A percentile compares a stretch with the other conserved stretches of the same genome.
Evolutionary conservation across 2,888 invertebrate species (phyloP).

Genomic region (Lasioglossum calceatum): DNA sequence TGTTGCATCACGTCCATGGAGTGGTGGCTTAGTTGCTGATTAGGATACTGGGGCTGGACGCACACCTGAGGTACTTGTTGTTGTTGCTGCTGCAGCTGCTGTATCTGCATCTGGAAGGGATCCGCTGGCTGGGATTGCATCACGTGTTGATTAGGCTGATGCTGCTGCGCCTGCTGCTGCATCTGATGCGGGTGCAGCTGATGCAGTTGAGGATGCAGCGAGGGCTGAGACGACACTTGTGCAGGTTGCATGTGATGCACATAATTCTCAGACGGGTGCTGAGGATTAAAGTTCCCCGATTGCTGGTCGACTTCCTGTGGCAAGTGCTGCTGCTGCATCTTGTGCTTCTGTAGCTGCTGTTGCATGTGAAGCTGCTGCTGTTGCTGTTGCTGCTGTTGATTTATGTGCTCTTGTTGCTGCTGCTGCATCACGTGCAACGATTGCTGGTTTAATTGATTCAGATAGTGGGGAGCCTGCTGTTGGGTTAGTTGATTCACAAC

Average conservation of each 20-base stretch:
- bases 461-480: slow-evolving; percentile 78
- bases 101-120: slow-evolving; percentile 81
- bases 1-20: slow-evolving; percentile 81
- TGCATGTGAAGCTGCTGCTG: slow-evolving; percentile 70
- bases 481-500: slow-evolving; percentile 78
- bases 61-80: slow-evolving; percentile 81
- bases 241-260: slow-evolving; percentile 77
- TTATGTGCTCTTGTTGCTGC: slow-evolving; percentile 79
- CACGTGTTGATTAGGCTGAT: slow-evolving; percentile 75
- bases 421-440: slow-evolving; percentile 77
- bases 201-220: slow-evolving; percentile 77
- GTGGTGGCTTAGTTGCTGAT: slow-evolving; percentile 82
- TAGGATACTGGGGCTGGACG: slow-evolving; percentile 79
- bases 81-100: slow-evolving; percentile 74
- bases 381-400: slow-evolving; percentile 78
- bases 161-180: slow-evolving; percentile 74
- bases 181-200: slow-evolving; percentile 79
- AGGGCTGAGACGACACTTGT: slow-evolving; percentile 74
- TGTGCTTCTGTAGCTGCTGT: slow-evolving; percentile 76
- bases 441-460: slow-evolving; percentile 78
- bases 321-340: slow-evolving; percentile 72
- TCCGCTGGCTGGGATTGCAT: slow-evolving; percentile 72
- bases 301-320: slow-evolving; percentile 72
- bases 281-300: slow-evolving; percentile 70
- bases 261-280: slow-evolving; percentile 75